Conservation (phyloP, 2,113 vertebrate species). For the Gymnarchus niloticus region DNA sequence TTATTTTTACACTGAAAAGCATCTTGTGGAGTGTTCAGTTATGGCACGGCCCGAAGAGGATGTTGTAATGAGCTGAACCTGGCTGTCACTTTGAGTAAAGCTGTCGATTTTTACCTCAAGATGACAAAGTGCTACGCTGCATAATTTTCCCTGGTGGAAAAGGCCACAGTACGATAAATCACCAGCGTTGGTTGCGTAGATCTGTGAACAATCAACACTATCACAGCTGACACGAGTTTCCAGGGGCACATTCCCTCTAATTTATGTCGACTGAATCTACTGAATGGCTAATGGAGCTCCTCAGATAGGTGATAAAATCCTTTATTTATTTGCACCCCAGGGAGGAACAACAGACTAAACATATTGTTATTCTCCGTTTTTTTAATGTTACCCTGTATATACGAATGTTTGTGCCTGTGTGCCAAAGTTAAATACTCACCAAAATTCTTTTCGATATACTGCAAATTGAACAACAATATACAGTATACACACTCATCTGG, state of each 20-base stretch:
- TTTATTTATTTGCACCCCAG: neutral
- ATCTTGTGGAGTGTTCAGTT: neutral
- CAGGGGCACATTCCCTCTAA: conserved; percentile 4
- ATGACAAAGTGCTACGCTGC: conserved; percentile 9
- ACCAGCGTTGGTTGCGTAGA: neutral
- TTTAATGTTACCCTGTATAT: neutral
- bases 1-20: neutral
- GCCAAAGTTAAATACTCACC: too few species aligned
- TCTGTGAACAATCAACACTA: neutral
- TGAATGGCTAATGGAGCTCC: conserved; percentile 12
- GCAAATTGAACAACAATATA: too few species aligned
- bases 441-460: too few species aligned
- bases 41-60: neutral
- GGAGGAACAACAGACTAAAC: neutral
- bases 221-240: neutral
- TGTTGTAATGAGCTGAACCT: neutral
- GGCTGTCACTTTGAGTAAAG: conserved; percentile 10
- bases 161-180: conserved; percentile 9
- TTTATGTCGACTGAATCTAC: conserved; percentile 25
- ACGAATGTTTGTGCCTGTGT: neutral
- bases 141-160: conserved; percentile 4
- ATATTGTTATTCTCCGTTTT: neutral
- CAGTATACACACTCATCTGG: too few species aligned
- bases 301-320: conserved; percentile 9
- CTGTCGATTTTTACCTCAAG: neutral